Evolutionary conservation across 2,113 vertebrate genomes (phyloP), one percentile per base, ranked within the genome.

Genomic region (Planiliza haematocheilus): DNA sequence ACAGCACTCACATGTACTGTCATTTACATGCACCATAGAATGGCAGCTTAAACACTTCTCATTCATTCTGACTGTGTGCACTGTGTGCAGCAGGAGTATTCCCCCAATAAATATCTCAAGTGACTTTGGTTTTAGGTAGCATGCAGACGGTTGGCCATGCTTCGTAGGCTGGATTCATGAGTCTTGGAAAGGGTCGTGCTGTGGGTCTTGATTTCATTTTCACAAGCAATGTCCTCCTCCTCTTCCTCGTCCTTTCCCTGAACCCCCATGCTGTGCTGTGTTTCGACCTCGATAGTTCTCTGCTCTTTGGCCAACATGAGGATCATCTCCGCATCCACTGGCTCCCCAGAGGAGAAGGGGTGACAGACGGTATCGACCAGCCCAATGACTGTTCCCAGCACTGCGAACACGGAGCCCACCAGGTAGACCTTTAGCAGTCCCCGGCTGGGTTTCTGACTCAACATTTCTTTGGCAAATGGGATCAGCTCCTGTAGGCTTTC

Each of bases 381-480:
- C 1, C 95, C 92, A 0, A 97, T 88, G 11, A 96, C 84, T 11
- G 94, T 93, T 0, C 96, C 94, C 0, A 96, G 80, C 39, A 96
- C 88, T 0, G 96, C 94, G 81, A 97, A 83, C 85, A 93, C 75
- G 0, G 95, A 93, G 82, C 97, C 96, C 82, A 96, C 70, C 91
- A 96, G 20, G 74, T 97, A 97, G 70, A 97, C 82, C 86, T 94
- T 96, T 68, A 97, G 77, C 90, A 96, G 87, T 16, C 93, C 93
- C n/a, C 93, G 79, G 51, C 46, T 92, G 70, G 93, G 93, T 78
- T 90, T 96, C 91, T 95, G 95, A 52, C 91, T 89, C 46, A 95
- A 78, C 87, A 96, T 85, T 78, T 97, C 96, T 45, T 77, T 95
- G 77, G 93, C 94, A 6, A 97, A 96, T 1, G 94, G 94, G 64